Conservation (phyloP, 1,140 invertebrate genomes). For the Asobara japonica region DNA sequence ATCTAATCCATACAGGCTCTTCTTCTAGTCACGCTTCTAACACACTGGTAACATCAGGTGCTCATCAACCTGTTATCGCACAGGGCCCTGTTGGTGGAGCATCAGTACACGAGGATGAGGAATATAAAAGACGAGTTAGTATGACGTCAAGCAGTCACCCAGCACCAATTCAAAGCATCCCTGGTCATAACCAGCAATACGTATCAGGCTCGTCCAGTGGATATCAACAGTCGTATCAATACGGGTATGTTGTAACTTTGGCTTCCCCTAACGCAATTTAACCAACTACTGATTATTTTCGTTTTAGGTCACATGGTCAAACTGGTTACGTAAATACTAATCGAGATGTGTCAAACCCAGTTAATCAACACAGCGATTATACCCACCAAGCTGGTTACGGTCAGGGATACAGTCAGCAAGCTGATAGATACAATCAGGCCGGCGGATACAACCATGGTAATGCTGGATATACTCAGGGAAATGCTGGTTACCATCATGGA, state of each 20-base stretch:
- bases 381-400: background rate
- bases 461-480: background rate
- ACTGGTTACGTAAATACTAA: background rate
- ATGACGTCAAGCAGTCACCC: background rate
- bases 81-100: background rate
- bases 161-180: background rate
- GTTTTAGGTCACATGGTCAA: background rate
- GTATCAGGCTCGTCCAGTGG: background rate
- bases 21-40: background rate
- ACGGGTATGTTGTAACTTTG: background rate
- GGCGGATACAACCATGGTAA: background rate
- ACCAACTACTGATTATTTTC: background rate
- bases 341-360: background rate
- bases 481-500: background rate
- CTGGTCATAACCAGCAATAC: background rate
- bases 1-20: background rate
- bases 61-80: background rate
- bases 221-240: background rate
- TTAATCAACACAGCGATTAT: background rate
- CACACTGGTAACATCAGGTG: background rate
- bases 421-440: background rate
- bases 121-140: background rate
- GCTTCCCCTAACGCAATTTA: background rate
- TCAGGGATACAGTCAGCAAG: background rate
- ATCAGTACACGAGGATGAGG: background rate